Evolutionary conservation across 2,888 invertebrate species (phyloP).

Genomic region (Mactromeris polynyma): DNA sequence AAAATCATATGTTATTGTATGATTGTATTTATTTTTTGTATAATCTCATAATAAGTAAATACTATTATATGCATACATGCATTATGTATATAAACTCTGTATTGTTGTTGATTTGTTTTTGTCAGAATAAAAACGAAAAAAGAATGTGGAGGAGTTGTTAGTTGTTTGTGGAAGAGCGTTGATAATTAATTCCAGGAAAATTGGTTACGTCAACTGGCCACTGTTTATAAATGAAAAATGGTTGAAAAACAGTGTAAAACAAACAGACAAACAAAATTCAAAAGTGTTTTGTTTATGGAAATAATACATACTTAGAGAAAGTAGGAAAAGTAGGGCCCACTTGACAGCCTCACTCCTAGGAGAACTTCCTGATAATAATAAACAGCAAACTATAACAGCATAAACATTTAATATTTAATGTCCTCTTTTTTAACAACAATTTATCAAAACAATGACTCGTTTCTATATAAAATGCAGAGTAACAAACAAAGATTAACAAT

Average conservation of each 20-base stretch:
- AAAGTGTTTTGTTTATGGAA: too few species aligned
- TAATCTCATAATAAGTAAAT: not conserved
- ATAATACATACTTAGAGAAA: too few species aligned
- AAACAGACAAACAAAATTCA: too few species aligned
- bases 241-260: too few species aligned
- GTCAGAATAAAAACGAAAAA: not conserved
- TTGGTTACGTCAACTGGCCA: too few species aligned
- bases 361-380: not conserved
- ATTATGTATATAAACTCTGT: not conserved
- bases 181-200: too few species aligned
- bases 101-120: conserved; percentile 2
- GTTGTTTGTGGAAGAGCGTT: too few species aligned
- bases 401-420: not conserved
- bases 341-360: not conserved
- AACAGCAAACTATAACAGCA: not conserved
- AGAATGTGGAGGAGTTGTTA: too few species aligned
- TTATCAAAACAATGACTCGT: conserved; percentile 11
- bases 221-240: too few species aligned
- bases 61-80: not conserved
- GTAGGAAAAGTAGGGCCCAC: too few species aligned
- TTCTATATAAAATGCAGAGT: conserved; percentile 1
- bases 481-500: conserved; percentile 10
- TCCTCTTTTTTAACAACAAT: not conserved
- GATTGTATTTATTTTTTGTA: conserved; percentile 13
- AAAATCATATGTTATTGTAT: not conserved